Percentiles rank a stretch among this genome's conserved stretches.
phyloP scores from a whole-genome alignment of 2,113 vertebrate genomes.

The Hemiscyllium ocellatum region DNA sequence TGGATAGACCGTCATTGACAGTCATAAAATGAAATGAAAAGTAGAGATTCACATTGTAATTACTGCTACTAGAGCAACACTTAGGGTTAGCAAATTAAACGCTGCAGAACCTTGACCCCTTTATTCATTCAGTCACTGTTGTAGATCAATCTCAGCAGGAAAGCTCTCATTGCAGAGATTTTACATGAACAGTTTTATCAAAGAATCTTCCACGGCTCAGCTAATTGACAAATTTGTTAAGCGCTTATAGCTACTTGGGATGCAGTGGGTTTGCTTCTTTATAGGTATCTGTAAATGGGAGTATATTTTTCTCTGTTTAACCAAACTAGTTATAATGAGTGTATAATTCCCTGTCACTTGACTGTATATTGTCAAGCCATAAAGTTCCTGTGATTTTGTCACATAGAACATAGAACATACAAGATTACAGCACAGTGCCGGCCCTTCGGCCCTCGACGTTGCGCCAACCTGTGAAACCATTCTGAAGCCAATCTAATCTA shows the following conservation, averaged over 20 bases:
- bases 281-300: not conserved
- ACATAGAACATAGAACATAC: no score
- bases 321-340: not conserved
- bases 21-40: conserved; percentile 33
- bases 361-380: not conserved
- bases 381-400: not conserved
- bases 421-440: no score
- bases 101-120: conserved; percentile 22
- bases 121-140: conserved; percentile 34
- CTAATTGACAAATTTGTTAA: conserved; percentile 4
- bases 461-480: no score
- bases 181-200: not conserved
- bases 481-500: no score
- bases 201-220: not conserved
- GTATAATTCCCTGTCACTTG: not conserved
- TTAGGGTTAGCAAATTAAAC: conserved; percentile 36
- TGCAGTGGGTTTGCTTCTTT: not conserved
- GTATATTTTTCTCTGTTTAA: not conserved
- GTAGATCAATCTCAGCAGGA: conserved; percentile 12
- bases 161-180: not conserved
- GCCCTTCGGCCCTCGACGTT: no score
- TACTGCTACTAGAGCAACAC: conserved; percentile 30
- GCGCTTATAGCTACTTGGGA: not conserved
- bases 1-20: not conserved
- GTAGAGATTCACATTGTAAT: conserved; percentile 34